Evolutionary conservation across 2,113 vertebrate genomes (phyloP), one percentile per base, ranked within the genome.

Genomic region (Nyctibius bracteatus): DNA sequence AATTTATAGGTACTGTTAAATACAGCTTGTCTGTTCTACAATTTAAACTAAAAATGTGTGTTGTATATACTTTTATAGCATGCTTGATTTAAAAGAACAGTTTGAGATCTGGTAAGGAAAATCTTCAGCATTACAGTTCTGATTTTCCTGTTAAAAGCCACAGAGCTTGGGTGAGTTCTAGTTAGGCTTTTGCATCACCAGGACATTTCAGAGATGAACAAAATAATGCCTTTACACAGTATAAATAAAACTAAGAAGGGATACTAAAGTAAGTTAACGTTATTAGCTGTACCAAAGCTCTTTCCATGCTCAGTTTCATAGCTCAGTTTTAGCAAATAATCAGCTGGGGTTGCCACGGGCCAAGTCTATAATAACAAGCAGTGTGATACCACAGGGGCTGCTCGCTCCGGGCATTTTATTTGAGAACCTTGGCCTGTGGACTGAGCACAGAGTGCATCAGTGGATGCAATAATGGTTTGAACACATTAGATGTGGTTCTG

Each of bases 331-430:
- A 67, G 63, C 10, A 79, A 25, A 35, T 39, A 16, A 59, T 25
- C 25, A 44, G 16, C n/a, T 25, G 51, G 20, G 51, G 13, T 37
- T 94, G 55, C 70, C 19, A 6, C 2, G 9, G 58, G 54, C 46
- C 75, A 14, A 0, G 0, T 31, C 52, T 67, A 0, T 37, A 12
- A 12, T 13, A 41, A 59, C 24, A 37, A 74, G n/a, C 22, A n/a
- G 46, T 0, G 5, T 37, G 51, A 77, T 58, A 68, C 62, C 41
- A 11, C 2, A 37, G 46, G 21, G 23, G 75, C 49, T 77, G 59
- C 41, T 81, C 80, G 3, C n/a, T 58, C 10, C 0, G 6, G 22
- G 19, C 25, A 6, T 4, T 57, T 41, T 28, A 20, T 27, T 5
- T 5, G 35, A 90, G 75, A 68, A 27, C 28, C 12, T 80, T 24